Evolutionary conservation across 1,140 invertebrate genomes (phyloP).

Genomic region (Gerris buenoi): DNA sequence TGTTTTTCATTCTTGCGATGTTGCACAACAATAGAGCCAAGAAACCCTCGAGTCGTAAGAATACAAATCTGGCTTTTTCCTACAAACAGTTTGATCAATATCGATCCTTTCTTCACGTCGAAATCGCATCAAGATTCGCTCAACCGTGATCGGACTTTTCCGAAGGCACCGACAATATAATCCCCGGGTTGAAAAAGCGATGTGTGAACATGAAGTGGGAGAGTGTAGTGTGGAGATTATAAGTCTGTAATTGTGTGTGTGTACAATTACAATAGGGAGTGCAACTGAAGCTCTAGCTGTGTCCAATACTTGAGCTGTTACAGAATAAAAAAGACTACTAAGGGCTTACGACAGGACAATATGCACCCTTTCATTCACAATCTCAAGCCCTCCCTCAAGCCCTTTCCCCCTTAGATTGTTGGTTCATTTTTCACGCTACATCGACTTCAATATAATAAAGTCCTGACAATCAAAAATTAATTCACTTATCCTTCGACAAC

Average conservation of each 20-base stretch:
- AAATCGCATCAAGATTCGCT: background rate
- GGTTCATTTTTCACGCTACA: too few relatives aligned
- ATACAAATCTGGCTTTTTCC: background rate
- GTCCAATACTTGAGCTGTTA: too few relatives aligned
- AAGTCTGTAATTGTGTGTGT: background rate
- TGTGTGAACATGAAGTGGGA: background rate
- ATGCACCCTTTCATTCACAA: background rate
- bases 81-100: background rate
- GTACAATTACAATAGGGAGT: background rate
- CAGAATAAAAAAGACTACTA: too few relatives aligned
- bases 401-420: too few relatives aligned
- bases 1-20: too few relatives aligned
- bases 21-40: too few relatives aligned
- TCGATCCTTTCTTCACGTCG: background rate
- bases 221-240: background rate
- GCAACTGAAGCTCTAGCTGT: background rate
- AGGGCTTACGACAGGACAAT: too few relatives aligned
- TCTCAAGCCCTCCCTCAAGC: too few relatives aligned
- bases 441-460: too few relatives aligned
- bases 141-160: background rate
- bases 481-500: too few relatives aligned
- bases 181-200: background rate
- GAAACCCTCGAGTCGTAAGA: too few relatives aligned
- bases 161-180: background rate
- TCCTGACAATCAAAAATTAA: too few relatives aligned